A percentile compares a stretch with the other conserved stretches of the same genome.
These are phyloP conservation scores for Antrozous pallidus DNA, from an alignment of 2,797 vertebrate genomes.

Conservation along the genomic window DNA sequence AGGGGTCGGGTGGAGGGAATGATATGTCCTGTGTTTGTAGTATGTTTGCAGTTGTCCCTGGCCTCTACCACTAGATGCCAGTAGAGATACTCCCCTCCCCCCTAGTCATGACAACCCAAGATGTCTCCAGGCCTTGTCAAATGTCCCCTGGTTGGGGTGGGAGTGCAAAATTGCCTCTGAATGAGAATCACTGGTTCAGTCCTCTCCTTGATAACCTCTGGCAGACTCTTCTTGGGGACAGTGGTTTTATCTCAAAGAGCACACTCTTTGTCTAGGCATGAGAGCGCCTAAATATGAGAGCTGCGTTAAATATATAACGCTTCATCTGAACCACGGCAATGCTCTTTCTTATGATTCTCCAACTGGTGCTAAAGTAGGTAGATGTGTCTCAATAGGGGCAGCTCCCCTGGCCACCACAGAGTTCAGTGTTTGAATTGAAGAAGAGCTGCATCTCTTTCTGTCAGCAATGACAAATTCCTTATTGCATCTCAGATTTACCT, in stretches of 20 bases:
- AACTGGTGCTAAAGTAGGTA: background rate
- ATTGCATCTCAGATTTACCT: background rate
- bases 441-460: background rate
- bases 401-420: background rate
- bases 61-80: background rate
- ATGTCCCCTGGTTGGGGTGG: background rate
- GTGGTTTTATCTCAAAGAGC: background rate
- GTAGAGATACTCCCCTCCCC: background rate
- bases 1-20: fast-evolving
- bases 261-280: background rate
- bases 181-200: background rate
- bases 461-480: background rate
- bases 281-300: background rate
- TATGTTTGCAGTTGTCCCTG: background rate
- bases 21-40: background rate
- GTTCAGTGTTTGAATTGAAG: background rate
- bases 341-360: background rate
- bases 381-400: background rate
- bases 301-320: background rate
- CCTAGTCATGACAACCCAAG: background rate
- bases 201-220: background rate
- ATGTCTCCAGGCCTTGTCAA: background rate
- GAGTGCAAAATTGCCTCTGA: background rate
- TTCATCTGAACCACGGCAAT: background rate
- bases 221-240: background rate